Evolutionary conservation across 2,113 vertebrate genomes (phyloP), one percentile per base, ranked within the genome.

Genomic region (Xiphophorus couchianus): DNA sequence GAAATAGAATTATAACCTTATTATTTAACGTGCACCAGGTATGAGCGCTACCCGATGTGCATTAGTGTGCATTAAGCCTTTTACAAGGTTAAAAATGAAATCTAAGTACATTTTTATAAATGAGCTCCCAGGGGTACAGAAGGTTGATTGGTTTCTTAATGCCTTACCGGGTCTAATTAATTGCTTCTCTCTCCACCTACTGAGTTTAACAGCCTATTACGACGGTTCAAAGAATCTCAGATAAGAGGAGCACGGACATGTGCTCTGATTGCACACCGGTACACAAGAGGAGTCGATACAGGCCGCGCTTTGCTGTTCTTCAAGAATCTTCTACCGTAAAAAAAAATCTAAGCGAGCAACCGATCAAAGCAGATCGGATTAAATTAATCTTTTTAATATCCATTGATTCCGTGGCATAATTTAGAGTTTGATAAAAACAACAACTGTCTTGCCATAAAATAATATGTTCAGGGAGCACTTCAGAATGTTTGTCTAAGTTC

Each of bases 151-250:
- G 74, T 84, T 80, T 86, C 71, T 63, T 66, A 73, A 82, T 85
- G 77, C 76, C 84, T 82, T 84, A 89, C 82, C 82, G 22, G 65
- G 31, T 70, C 65, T 84, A 88, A 87, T 87, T 82, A 82, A 87
- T 82, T 83, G 76, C 74, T 58, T 62, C 61, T 70, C 64, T 68
- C 78, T 85, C 68, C 73, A 73, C 35, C 81, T 78, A 74, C 60
- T 33, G 73, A 78, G 60, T 78, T 83, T 74, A 86, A 81, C 73
- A 66, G 65, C 62, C 72, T 39, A 70, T 87, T 89, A 69, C 28
- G 13, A 65, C 17, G 28, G 63, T 78, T 84, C 10, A 66, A 63
- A 77, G 61, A 69, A 22, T 67, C 62, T 67, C 51, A 63, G 42
- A 75, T 42, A 37, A 74, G 61, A 66, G 25, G 33, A 17, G 25